These are phyloP conservation scores for Andrena minutula DNA, from an alignment of 2,888 invertebrate species.

Conservation along the genomic window DNA sequence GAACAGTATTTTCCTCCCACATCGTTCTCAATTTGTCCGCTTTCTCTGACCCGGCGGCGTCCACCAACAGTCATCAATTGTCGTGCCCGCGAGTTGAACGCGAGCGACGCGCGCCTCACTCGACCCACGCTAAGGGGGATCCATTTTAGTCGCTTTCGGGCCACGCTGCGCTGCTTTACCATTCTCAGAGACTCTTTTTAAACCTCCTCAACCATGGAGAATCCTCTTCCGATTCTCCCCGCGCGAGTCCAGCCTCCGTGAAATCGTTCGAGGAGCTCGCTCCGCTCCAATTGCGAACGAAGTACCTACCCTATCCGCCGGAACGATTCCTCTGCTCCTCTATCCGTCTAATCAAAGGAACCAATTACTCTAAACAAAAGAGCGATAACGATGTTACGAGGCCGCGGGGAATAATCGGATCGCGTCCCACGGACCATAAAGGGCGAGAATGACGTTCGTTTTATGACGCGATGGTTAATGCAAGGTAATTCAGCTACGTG, in stretches of 20 bases:
- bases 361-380: constrained; percentile 24
- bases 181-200: constrained; percentile 2
- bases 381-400: constrained; percentile 13
- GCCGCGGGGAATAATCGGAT: constrained; percentile 7
- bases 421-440: constrained; percentile 19
- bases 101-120: constrained; percentile 19
- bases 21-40: constrained; percentile 57
- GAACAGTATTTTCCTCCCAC: constrained; percentile 55
- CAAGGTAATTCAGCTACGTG: constrained; percentile 41
- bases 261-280: constrained; percentile 34
- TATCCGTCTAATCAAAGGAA: neutral
- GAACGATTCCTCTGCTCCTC: constrained; percentile 14
- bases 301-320: neutral
- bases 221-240: constrained; percentile 4
- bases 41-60: constrained; percentile 44
- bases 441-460: constrained; percentile 23
- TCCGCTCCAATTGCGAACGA: constrained; percentile 26
- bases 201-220: constrained; percentile 22
- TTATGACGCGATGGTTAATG: constrained; percentile 48
- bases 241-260: constrained; percentile 13
- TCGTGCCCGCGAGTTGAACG: constrained; percentile 28
- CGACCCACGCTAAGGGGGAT: constrained; percentile 56
- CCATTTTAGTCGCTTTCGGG: constrained; percentile 34
- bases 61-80: constrained; percentile 50
- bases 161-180: constrained; percentile 5